Percentiles rank a stretch among this genome's conserved stretches.
Conservation (phyloP, 2,888 invertebrate species). For the Troides oblongomaculatus region DNA sequence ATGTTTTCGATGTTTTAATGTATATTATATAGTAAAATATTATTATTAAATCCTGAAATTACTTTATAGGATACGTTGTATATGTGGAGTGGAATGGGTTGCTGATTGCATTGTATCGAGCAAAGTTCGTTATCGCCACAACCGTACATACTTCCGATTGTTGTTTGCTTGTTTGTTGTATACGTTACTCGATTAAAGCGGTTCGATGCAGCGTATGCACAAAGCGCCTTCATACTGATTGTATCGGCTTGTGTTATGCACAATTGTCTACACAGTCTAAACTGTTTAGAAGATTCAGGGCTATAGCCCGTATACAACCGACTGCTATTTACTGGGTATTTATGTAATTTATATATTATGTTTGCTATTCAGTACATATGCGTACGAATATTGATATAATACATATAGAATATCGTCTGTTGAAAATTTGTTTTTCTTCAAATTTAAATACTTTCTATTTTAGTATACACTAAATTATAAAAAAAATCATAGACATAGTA, state of each 20-base stretch:
- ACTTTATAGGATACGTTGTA: background rate
- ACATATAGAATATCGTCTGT: too few relatives aligned
- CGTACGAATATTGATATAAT: too few relatives aligned
- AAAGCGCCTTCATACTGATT: conserved; percentile 12
- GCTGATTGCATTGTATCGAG: conserved; percentile 3
- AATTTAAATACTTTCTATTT: too few relatives aligned
- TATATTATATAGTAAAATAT: too few relatives aligned
- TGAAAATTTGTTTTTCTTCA: too few relatives aligned
- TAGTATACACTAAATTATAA: too few relatives aligned
- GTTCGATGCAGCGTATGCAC: conserved; percentile 9
- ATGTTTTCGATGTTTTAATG: too few relatives aligned
- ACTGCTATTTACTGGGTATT: too few relatives aligned
- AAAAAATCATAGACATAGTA: too few relatives aligned
- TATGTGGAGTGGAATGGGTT: conserved; percentile 1
- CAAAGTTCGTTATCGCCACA: conserved; percentile 11
- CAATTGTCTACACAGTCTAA: background rate
- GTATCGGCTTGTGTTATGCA: conserved; percentile 2
- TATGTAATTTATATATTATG: too few relatives aligned
- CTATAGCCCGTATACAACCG: background rate
- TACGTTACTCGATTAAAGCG: conserved; percentile 15
- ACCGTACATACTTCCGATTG: conserved; percentile 2
- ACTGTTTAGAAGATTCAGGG: background rate
- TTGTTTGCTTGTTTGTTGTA: conserved; percentile 16
- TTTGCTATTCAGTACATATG: too few relatives aligned
- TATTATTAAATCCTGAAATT: background rate